Evolutionary conservation across 2,797 vertebrate genomes (phyloP).

Genomic region (Odontamblyopus rebecca): DNA sequence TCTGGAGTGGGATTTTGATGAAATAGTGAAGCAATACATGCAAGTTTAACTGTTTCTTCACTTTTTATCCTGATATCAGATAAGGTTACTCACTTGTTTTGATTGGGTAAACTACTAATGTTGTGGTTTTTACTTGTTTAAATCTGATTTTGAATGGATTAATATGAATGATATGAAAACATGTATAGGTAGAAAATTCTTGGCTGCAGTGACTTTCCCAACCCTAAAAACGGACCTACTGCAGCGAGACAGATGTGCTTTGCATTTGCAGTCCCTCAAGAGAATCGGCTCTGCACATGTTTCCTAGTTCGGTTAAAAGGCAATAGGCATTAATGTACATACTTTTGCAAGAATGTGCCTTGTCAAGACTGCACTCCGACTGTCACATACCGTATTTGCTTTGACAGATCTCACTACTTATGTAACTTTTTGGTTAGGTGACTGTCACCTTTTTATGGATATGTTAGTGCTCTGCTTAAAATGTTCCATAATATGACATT

Average conservation of each 20-base stretch:
- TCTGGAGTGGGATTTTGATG: not conserved
- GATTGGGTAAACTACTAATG: not conserved
- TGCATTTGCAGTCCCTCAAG: not conserved
- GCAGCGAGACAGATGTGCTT: not conserved
- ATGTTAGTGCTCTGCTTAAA: no score
- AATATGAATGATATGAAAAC: not conserved
- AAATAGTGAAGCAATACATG: no score
- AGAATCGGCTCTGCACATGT: not conserved
- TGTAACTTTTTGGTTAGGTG: no score
- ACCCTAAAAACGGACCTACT: not conserved
- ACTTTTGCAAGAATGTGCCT: slow-evolving; percentile 5
- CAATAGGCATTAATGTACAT: not conserved
- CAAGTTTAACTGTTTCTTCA: not conserved
- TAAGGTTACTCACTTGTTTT: not conserved
- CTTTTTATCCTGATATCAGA: not conserved
- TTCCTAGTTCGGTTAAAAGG: not conserved
- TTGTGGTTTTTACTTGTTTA: not conserved
- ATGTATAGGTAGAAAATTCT: not conserved
- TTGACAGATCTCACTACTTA: no score
- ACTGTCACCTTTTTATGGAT: no score
- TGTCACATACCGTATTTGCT: slow-evolving; percentile 1
- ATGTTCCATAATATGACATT: no score
- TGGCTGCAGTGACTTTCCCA: not conserved
- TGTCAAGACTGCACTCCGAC: not conserved
- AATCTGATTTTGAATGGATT: not conserved